Percentiles rank a stretch among this genome's conserved stretches.
Evolutionary conservation across 2,797 vertebrate species (phyloP).

Genomic region (Gallirallus australis): DNA sequence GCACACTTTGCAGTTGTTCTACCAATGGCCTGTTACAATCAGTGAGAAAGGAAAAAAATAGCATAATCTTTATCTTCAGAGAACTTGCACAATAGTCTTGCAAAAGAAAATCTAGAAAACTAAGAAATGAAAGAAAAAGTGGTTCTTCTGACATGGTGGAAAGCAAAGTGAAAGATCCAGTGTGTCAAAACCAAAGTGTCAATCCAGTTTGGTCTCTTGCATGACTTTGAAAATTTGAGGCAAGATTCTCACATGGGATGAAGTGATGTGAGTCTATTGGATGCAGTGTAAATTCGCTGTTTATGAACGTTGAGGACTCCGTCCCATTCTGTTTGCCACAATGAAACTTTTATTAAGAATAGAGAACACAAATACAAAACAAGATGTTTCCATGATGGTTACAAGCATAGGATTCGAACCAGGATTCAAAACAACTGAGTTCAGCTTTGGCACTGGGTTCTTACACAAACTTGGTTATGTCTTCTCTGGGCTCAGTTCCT

Average conservation of each 20-base stretch:
- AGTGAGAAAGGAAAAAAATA: neutral
- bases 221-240: neutral
- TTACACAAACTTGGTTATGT: rapidly evolving
- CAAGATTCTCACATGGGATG: neutral
- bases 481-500: neutral
- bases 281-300: neutral
- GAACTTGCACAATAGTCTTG: neutral
- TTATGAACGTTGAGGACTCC: neutral
- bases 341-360: neutral
- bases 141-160: neutral
- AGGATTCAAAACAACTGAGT: neutral
- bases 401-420: neutral
- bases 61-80: neutral
- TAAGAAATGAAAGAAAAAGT: neutral
- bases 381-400: neutral
- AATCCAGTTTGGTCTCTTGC: neutral
- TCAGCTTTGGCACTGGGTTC: neutral
- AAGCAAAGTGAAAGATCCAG: neutral
- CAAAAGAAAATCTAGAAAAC: neutral
- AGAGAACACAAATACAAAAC: neutral
- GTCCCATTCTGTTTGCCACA: neutral
- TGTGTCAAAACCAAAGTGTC: no score
- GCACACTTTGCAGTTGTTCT: neutral
- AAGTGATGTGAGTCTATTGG: neutral
- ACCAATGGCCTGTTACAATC: neutral